Percentiles rank a stretch among this genome's conserved stretches.
Conservation (phyloP, 2,888 invertebrate genomes). For the Drosophila bunnanda region DNA sequence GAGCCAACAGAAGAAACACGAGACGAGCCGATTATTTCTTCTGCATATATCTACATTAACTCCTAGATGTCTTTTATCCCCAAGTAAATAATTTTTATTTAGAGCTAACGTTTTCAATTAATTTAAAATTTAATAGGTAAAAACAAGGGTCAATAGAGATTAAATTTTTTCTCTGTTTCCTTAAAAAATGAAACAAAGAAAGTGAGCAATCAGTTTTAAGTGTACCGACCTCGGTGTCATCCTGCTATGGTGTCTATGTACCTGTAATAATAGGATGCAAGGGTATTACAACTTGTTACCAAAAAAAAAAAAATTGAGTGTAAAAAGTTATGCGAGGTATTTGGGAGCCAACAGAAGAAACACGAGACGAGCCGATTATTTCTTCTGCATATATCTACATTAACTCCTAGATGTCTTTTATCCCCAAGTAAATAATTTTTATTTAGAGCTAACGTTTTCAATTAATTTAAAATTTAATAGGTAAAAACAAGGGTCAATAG, state of each 20-base stretch:
- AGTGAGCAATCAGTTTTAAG: slow-evolving; percentile 12
- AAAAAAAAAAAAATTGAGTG: too few relatives aligned
- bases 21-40: not conserved
- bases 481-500: not conserved
- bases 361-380: not conserved
- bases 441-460: too few relatives aligned
- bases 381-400: too few relatives aligned
- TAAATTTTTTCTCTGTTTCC: slow-evolving; percentile 2
- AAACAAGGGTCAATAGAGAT: not conserved
- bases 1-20: not conserved
- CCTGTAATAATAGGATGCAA: too few relatives aligned
- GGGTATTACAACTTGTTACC: too few relatives aligned
- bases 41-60: too few relatives aligned
- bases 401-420: too few relatives aligned
- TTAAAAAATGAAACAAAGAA: slow-evolving; percentile 24
- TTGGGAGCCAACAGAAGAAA: not conserved
- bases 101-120: not conserved
- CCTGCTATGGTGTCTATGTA: slow-evolving; percentile 19
- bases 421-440: too few relatives aligned
- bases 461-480: not conserved
- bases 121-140: not conserved
- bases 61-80: too few relatives aligned
- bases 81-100: too few relatives aligned
- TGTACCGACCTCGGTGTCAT: not conserved
- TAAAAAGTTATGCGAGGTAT: too few relatives aligned